Evolutionary conservation across 2,888 invertebrate genomes (phyloP).

Genomic region (Himalopsyche tibetana): DNA sequence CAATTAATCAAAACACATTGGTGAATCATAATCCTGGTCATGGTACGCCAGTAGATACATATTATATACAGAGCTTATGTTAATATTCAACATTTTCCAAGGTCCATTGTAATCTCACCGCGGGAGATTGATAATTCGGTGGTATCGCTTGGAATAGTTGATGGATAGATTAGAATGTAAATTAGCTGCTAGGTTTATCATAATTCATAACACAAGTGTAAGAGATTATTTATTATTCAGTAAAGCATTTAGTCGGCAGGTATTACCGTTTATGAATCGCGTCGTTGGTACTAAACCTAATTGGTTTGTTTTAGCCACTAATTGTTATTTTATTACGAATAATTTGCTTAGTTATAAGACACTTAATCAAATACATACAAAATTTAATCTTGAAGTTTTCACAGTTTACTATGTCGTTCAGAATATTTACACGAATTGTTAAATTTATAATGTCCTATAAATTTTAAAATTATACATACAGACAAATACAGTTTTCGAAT

Average conservation of each 20-base stretch:
- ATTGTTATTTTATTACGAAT: slow-evolving; percentile 24
- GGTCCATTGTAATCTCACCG: slow-evolving; percentile 55
- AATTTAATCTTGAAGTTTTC: no score
- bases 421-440: no score
- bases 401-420: no score
- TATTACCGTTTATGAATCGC: slow-evolving; percentile 48
- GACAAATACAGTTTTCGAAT: no score
- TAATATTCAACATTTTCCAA: slow-evolving; percentile 45
- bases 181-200: slow-evolving; percentile 57
- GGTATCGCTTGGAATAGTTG: slow-evolving; percentile 55
- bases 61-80: slow-evolving; percentile 47
- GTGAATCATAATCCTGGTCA: slow-evolving; percentile 35
- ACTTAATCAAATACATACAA: no score
- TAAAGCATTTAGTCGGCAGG: slow-evolving; percentile 52
- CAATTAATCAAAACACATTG: slow-evolving; percentile 34
- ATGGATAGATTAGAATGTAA: slow-evolving; percentile 60
- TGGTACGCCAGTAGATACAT: slow-evolving; percentile 42
- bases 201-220: slow-evolving; percentile 46
- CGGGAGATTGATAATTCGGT: slow-evolving; percentile 50
- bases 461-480: no score
- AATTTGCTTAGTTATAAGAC: no score
- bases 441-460: no score
- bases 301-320: neutral
- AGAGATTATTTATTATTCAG: slow-evolving; percentile 55
- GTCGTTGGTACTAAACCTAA: neutral